A percentile compares a stretch with the other conserved stretches of the same genome.
These are phyloP conservation scores for Onychomys arenicola DNA, from an alignment of 2,797 vertebrate genomes.

Conservation along the genomic window DNA sequence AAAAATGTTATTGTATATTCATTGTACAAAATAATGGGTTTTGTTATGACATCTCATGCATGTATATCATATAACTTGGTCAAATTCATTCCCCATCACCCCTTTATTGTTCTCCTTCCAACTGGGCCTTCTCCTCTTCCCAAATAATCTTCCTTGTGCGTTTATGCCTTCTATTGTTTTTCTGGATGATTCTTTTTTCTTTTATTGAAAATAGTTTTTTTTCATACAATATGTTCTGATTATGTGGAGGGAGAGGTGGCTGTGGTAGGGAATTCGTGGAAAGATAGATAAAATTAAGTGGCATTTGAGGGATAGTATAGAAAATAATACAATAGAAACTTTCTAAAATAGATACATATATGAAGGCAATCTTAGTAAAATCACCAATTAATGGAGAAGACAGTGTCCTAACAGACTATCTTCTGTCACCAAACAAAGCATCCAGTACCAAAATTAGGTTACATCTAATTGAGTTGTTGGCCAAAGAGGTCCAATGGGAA, in stretches of 20 bases:
- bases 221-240: neutral
- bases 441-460: neutral
- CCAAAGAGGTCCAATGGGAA: too few species aligned
- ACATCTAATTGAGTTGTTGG: too few species aligned
- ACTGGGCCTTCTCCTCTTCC: neutral
- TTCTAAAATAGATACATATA: neutral
- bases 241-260: neutral
- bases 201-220: neutral
- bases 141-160: neutral
- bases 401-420: neutral
- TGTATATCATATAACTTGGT: neutral
- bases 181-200: neutral
- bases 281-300: neutral
- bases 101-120: neutral
- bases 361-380: neutral
- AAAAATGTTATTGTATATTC: neutral
- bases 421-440: neutral
- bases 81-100: neutral
- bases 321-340: neutral
- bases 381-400: neutral
- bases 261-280: neutral
- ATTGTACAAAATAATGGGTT: neutral
- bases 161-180: neutral
- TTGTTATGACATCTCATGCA: neutral
- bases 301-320: neutral